Evolutionary conservation across 2,797 vertebrate genomes (phyloP), one percentile per base, ranked within the genome.

Genomic region (Acropternis orthonyx): DNA sequence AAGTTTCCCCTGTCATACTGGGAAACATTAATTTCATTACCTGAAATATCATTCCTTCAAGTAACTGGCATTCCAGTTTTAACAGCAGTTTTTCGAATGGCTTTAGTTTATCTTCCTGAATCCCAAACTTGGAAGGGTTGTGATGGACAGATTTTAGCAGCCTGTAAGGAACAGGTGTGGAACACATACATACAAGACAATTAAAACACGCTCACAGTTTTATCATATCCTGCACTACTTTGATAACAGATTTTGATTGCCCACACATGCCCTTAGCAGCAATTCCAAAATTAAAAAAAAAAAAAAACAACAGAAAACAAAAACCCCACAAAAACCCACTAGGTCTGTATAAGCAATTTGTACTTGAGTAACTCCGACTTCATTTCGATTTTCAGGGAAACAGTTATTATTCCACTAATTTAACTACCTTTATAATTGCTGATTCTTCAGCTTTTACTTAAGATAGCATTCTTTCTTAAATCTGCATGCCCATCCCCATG

Each of bases 61-160:
- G 97, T 94, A 99, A 97, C 92, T 99, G 99, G 13, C 98, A 98
- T 98, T 99, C 99, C 56, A 99, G 97, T 96, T 99, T 99, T 80
- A 99, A 97, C 65, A 99, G 96, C 52, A 99, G 98, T 96, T 99
- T 99, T 97, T 99, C 99, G 93, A 99, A 99, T 4, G 99, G 99
- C 95, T 99, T 99, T 92, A 99, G 96, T 94, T 99, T 99, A 96
- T 99, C 99, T 95, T 99, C 99, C 44, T 98, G 98, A 96, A 99
- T 98, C 63, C 99, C 99, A 98, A 99, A 99, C 78, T 99, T 99
- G 19, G 98, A 99, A 69, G 99, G 99, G 96, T 99, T 99, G 92
- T 99, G 99, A 97, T 99, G 99, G 30, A 99, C 99, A 56, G 99
- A 99, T 97, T 99, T 99, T 82, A 99, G 96, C 90, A 99, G 97